These are phyloP conservation scores for Caracal caracal DNA, from an alignment of 2,113 vertebrate species.

Conservation along the genomic window DNA sequence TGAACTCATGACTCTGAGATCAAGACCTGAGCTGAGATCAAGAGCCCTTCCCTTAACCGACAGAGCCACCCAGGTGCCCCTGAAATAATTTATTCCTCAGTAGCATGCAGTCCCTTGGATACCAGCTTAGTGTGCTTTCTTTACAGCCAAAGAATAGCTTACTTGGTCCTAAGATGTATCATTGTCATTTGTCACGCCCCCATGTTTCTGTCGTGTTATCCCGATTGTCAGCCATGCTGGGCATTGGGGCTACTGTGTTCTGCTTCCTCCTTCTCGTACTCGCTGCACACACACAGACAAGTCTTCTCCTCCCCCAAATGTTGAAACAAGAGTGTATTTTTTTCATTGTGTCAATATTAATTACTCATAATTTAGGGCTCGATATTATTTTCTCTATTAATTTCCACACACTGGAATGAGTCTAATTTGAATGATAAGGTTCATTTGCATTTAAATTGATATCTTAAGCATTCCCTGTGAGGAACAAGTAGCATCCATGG, in stretches of 20 bases:
- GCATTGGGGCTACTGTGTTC: neutral
- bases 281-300: neutral
- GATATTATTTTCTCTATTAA: conserved; percentile 74
- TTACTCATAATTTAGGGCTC: conserved; percentile 60
- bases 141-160: neutral
- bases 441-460: conserved; percentile 79
- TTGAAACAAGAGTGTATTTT: neutral
- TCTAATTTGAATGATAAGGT: conserved; percentile 71
- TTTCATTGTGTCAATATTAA: conserved; percentile 70
- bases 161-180: neutral
- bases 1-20: no score
- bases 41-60: no score
- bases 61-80: no score
- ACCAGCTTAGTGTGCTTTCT: neutral
- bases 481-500: conserved; percentile 19
- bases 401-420: conserved; percentile 57
- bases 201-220: neutral
- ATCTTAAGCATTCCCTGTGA: conserved; percentile 63
- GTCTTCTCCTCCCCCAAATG: neutral
- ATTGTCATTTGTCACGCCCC: neutral
- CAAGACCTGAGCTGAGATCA: no score
- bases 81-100: conserved; percentile 14
- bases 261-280: neutral
- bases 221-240: neutral
- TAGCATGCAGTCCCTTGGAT: neutral